These are phyloP conservation scores for Rotaria socialis DNA, from an alignment of 2,888 invertebrate species.

Conservation along the genomic window DNA sequence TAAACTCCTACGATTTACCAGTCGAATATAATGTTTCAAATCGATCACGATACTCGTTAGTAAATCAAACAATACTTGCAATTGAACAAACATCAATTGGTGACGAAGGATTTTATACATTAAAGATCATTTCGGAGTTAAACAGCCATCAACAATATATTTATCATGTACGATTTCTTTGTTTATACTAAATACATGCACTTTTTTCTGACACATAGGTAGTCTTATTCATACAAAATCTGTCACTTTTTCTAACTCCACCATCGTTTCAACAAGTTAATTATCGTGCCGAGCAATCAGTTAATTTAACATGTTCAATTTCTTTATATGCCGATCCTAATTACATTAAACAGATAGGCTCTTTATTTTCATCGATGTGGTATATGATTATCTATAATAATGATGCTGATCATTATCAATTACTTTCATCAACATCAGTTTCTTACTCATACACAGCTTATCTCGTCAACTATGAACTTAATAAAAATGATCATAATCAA, in stretches of 20 bases:
- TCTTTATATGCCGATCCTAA: background rate
- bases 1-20: background rate
- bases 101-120: slow-evolving; percentile 28
- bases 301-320: slow-evolving; percentile 11
- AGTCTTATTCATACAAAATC: background rate
- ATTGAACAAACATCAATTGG: background rate
- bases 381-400: slow-evolving; percentile 13
- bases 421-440: background rate
- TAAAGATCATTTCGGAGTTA: background rate
- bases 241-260: background rate
- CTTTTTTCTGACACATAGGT: background rate
- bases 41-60: background rate
- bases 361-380: background rate
- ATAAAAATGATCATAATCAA: slow-evolving; percentile 20
- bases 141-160: background rate
- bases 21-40: background rate
- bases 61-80: background rate
- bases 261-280: background rate
- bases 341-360: background rate
- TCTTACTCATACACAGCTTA: background rate
- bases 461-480: background rate
- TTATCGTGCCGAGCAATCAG: background rate
- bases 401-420: slow-evolving; percentile 12
- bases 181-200: too few species aligned
- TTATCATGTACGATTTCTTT: background rate